phyloP scores from a whole-genome alignment of 2,888 invertebrate genomes.

The Cosmopolites sordidus region DNA sequence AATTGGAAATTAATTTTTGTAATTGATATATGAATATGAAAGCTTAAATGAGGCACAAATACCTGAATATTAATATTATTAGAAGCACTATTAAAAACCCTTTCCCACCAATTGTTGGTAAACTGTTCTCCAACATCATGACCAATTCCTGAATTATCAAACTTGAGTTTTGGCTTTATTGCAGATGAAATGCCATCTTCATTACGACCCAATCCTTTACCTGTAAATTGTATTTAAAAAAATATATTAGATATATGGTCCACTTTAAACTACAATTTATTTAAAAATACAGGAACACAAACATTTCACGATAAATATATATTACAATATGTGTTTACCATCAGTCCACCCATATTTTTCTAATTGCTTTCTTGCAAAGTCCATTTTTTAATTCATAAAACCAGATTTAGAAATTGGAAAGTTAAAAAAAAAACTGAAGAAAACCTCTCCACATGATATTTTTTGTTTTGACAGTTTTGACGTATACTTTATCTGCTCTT shows the following conservation, averaged over 20 bases:
- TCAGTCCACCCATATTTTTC: slow-evolving; percentile 75
- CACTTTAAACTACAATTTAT: background rate
- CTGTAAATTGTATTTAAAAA: slow-evolving; percentile 47
- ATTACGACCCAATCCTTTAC: slow-evolving; percentile 78
- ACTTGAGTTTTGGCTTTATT: slow-evolving; percentile 74
- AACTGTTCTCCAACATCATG: slow-evolving; percentile 70
- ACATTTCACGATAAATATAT: too few relatives aligned
- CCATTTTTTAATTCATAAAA: slow-evolving; percentile 47
- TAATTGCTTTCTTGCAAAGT: slow-evolving; percentile 67
- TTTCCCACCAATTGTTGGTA: slow-evolving; percentile 83
- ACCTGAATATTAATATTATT: slow-evolving; percentile 58
- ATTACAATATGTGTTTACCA: slow-evolving; percentile 46
- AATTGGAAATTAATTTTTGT: too few relatives aligned
- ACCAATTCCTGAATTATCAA: slow-evolving; percentile 74
- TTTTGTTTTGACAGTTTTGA: slow-evolving; percentile 1
- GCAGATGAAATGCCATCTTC: slow-evolving; percentile 74
- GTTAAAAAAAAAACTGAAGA: background rate
- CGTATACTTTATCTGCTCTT: background rate
- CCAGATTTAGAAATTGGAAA: background rate
- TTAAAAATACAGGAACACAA: background rate
- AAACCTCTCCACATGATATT: background rate
- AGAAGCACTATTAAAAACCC: slow-evolving; percentile 70
- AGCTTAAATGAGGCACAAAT: too few relatives aligned
- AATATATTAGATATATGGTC: background rate
- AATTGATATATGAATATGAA: too few relatives aligned